Conservation (phyloP, 2,113 vertebrate genomes). For the Carassius gibelio region DNA sequence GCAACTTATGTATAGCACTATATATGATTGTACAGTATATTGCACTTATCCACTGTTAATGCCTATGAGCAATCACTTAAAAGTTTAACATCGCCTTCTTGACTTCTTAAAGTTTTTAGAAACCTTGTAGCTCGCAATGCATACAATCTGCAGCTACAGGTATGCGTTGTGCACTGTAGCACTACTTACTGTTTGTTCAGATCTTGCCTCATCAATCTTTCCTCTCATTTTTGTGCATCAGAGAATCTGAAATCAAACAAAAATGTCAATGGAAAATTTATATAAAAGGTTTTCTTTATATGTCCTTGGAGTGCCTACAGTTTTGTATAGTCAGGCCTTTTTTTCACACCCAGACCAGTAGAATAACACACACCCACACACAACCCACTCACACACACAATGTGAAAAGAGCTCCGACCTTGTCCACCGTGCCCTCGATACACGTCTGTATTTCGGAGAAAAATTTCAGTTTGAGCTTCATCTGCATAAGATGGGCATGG, state of each 20-base stretch:
- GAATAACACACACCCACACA: slow-evolving; percentile 50
- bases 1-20: no score
- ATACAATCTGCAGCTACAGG: neutral
- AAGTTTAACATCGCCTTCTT: neutral
- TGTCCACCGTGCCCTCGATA: slow-evolving; percentile 33
- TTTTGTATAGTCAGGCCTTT: slow-evolving; percentile 42
- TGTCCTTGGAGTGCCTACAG: slow-evolving; percentile 54
- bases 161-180: neutral
- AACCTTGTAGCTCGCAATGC: neutral
- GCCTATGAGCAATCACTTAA: neutral
- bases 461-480: slow-evolving; percentile 3
- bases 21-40: no score
- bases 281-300: slow-evolving; percentile 32
- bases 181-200: neutral
- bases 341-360: slow-evolving; percentile 49
- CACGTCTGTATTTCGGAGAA: slow-evolving; percentile 26
- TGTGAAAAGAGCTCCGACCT: slow-evolving; percentile 46
- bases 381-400: slow-evolving; percentile 22
- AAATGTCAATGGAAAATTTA: slow-evolving; percentile 25
- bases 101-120: neutral
- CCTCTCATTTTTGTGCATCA: slow-evolving; percentile 23
- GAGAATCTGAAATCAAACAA: slow-evolving; percentile 1
- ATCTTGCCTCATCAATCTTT: slow-evolving; percentile 28
- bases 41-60: neutral
- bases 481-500: slow-evolving; percentile 41